Base-by-base conservation (phyloP, 2,888 invertebrate genomes). In the Brachyopa scutellaris region DNA sequence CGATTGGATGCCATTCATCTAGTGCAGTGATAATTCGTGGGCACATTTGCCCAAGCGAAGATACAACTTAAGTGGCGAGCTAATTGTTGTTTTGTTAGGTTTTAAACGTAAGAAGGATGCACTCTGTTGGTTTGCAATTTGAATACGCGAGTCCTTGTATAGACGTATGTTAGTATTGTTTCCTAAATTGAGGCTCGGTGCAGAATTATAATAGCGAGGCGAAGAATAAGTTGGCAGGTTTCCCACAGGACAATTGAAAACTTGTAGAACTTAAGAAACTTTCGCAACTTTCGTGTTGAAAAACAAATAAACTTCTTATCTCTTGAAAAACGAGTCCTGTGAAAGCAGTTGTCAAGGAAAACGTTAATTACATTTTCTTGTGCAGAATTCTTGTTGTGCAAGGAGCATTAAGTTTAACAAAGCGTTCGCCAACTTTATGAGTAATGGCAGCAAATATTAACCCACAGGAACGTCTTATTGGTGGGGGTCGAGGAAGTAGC, bases 81-180 rank as follows among this genome's bases (percentile, higher is more conserved):
- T 70, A 70, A 49, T 51, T 70, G 70, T 70, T 70, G 51, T 51
- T 49, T 61, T 51, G 42, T 70, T 61, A 61, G 21, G 23, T 19
- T 23, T 17, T 13, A 9, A 26, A 15, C 23, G 45, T 13, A 36
- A 57, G 23, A 53, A 42, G 15, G 21, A 29, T 23, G 42, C 11
- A 45, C 36, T 21, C 47, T 31, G 59, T 49, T 59, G 26, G 49
- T 19, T 49, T 29, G 15, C n/a, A 29, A 21, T 15, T 49, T 59
- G 2, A 70, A 59, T 23, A 29, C 45, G 15, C 13, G 17, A 9
- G 29, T n/a, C 5, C 19, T 53, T 31, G n/a, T 31, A 59, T n/a
- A n/a, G 21, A 3, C 17, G 26, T 45, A n/a, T n/a, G n/a, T n/a
- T n/a, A n/a, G 33, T 6, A 55, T 33, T 69, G 13, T 19, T 45